phyloP scores from a whole-genome alignment of 2,113 vertebrate genomes.

The Actenoides lindsayi region DNA sequence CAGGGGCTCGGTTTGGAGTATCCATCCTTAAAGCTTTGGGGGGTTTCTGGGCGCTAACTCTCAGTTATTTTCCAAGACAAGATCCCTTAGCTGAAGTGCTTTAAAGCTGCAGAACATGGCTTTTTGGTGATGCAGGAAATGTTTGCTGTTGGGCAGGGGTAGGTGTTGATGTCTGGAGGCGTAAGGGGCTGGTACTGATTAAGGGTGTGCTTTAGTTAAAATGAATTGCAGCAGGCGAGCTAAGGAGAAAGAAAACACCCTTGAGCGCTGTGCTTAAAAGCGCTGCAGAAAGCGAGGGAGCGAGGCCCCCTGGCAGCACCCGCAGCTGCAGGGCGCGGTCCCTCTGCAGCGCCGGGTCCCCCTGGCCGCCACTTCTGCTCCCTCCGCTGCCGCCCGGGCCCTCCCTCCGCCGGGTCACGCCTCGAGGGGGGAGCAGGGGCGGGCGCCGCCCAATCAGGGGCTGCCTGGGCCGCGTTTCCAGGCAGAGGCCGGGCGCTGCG shows the following conservation, averaged over 20 bases:
- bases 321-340: no score
- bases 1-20: not conserved
- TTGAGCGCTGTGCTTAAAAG: not conserved
- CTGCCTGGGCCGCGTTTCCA: not conserved
- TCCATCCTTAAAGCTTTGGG: not conserved
- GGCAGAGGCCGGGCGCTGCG: not conserved
- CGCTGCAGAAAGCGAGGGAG: not conserved
- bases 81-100: not conserved
- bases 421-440: not conserved
- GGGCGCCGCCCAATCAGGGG: not conserved
- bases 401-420: no score
- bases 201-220: not conserved
- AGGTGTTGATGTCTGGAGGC: not conserved
- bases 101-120: not conserved
- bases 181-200: rapidly evolving
- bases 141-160: no score
- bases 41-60: not conserved
- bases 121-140: not conserved
- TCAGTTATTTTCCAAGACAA: not conserved
- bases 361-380: no score
- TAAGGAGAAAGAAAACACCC: not conserved
- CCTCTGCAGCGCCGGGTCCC: not conserved
- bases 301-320: not conserved
- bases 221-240: not conserved
- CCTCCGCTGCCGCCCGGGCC: no score